Evolutionary conservation across 2,113 vertebrate genomes (phyloP).

Genomic region (Otis tarda): DNA sequence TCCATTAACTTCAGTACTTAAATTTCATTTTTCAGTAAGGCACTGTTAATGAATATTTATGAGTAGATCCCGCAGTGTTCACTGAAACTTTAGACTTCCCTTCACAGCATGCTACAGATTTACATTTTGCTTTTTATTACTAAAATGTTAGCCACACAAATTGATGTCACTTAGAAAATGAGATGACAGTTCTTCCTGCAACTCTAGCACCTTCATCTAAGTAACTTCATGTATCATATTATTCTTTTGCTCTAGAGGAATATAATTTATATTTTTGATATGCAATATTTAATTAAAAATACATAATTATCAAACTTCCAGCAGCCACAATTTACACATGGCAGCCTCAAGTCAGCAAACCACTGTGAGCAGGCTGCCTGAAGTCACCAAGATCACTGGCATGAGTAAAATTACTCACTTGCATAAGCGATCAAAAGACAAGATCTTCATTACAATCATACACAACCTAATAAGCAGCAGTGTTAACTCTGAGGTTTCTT

Average conservation of each 20-base stretch:
- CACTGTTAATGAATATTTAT: slow-evolving; percentile 82
- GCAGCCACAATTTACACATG: not conserved
- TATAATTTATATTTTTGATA: slow-evolving; percentile 45
- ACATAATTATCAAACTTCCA: slow-evolving; percentile 24
- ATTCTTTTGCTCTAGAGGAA: not conserved
- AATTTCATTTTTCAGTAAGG: slow-evolving; percentile 78
- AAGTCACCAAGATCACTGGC: not conserved
- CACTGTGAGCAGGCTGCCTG: not conserved
- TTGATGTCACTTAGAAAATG: slow-evolving; percentile 70
- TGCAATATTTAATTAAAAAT: slow-evolving; percentile 51
- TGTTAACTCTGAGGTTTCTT: not conserved
- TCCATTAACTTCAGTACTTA: slow-evolving; percentile 78
- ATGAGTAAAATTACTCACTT: not conserved
- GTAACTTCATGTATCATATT: not conserved
- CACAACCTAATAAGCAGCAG: not conserved
- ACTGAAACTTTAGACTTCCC: slow-evolving; percentile 69
- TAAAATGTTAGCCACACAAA: slow-evolving; percentile 77
- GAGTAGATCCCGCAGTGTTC: slow-evolving; percentile 72
- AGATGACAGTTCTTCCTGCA: slow-evolving; percentile 52
- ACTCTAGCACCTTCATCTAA: slow-evolving; percentile 49
- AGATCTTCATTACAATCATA: not conserved
- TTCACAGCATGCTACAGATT: slow-evolving; percentile 73
- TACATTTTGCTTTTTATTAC: slow-evolving; percentile 76
- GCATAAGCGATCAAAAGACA: not conserved
- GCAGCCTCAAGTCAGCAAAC: not conserved